Percentiles rank a stretch among this genome's conserved stretches.
phyloP scores from a whole-genome alignment of 64 coral and sea anemone species.

The Montipora cactus region DNA sequence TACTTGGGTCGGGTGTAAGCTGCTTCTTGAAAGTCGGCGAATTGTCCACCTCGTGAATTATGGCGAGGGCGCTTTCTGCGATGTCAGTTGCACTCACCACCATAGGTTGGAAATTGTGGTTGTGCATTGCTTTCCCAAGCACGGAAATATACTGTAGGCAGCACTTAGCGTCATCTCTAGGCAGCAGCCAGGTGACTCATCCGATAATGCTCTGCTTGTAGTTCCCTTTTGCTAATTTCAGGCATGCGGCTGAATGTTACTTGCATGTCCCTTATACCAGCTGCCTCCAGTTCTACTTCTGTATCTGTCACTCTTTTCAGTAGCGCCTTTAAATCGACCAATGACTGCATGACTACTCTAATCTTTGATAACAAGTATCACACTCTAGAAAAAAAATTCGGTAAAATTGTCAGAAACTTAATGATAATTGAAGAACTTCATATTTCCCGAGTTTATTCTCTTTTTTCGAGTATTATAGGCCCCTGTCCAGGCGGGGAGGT shows the following conservation, averaged over 20 bases:
- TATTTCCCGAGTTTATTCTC: conserved; percentile 7
- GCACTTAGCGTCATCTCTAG: background rate
- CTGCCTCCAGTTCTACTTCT: background rate
- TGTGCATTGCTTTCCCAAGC: background rate
- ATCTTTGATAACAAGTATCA: conserved; percentile 14
- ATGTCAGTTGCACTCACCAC: background rate
- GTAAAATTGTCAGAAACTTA: conserved; percentile 7
- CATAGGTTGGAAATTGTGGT: background rate
- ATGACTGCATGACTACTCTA: background rate
- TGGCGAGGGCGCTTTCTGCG: background rate
- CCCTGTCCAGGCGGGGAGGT: background rate
- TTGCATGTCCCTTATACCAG: conserved; percentile 8
- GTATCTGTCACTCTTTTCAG: background rate
- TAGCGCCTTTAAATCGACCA: conserved; percentile 2
- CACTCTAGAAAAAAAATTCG: background rate
- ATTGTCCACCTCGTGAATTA: background rate
- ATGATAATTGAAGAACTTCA: background rate
- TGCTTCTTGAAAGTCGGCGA: background rate
- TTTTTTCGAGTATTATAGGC: background rate
- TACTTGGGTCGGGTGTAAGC: background rate
- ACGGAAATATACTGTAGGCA: background rate
- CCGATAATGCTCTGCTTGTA: conserved; percentile 4
- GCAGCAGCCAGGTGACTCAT: background rate
- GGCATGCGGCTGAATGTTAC: conserved; percentile 6
- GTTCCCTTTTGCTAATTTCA: background rate